Conservation (phyloP, 2,797 vertebrate species). For the Artibeus lituratus region DNA sequence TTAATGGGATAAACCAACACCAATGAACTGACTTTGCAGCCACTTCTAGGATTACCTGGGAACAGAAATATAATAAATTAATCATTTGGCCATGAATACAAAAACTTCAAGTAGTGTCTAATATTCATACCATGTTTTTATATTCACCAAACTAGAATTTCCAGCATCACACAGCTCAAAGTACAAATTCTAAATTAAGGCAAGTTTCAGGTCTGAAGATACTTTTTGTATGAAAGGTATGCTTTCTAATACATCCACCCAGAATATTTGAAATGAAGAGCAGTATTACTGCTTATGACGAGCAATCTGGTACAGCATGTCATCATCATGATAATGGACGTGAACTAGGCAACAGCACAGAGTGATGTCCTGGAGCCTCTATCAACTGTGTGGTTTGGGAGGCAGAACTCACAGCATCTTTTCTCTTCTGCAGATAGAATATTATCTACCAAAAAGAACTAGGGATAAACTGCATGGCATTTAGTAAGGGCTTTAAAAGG, state of each 20-base stretch:
- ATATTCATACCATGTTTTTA: background rate
- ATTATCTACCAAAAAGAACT: background rate
- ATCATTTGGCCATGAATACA: background rate
- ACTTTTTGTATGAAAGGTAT: background rate
- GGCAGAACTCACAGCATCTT: background rate
- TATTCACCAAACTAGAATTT: background rate
- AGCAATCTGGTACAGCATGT: background rate
- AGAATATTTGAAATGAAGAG: slow-evolving; percentile 28
- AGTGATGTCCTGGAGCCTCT: background rate
- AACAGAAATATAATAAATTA: background rate
- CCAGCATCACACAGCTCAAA: background rate
- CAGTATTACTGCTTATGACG: background rate
- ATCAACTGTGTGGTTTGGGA: background rate
- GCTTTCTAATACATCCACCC: background rate
- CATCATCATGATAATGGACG: background rate
- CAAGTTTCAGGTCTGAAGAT: background rate
- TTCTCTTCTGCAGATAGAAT: background rate
- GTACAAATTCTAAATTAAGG: slow-evolving; percentile 1
- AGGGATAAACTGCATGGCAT: background rate
- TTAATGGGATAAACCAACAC: background rate
- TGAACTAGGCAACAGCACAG: background rate
- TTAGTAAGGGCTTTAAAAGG: background rate
- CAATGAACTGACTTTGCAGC: background rate
- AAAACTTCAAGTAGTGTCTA: background rate
- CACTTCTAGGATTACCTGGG: background rate